Evolutionary conservation across 2,888 invertebrate species (phyloP).

Genomic region (Calephelis perditalis): DNA sequence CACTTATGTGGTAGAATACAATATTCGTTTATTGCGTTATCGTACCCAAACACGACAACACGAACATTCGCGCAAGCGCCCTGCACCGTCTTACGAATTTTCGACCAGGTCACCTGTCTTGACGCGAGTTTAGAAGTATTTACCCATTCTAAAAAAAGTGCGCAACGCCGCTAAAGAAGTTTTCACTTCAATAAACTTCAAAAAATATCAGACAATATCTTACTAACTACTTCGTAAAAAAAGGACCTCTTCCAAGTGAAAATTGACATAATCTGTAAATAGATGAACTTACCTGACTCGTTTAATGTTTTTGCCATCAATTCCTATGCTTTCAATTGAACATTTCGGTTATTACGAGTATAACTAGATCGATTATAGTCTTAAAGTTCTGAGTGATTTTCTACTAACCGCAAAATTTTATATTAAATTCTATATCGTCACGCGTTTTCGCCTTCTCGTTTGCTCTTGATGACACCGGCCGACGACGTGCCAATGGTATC

Average conservation of each 20-base stretch:
- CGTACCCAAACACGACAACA: no score
- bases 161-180: no score
- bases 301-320: conserved; percentile 12
- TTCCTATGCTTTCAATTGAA: conserved; percentile 17
- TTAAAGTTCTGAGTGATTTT: no score
- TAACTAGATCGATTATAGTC: no score
- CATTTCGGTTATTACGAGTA: conserved; percentile 17
- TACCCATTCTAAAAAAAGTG: no score
- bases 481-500: conserved; percentile 3
- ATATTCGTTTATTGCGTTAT: no score
- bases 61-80: no score
- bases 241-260: conserved; percentile 28
- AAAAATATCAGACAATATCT: conserved; percentile 29
- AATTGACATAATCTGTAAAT: conserved; percentile 22
- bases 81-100: no score
- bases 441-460: conserved; percentile 12
- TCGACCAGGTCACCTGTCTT: no score
- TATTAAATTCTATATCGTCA: conserved; percentile 18
- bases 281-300: conserved; percentile 6
- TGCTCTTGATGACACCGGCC: background rate
- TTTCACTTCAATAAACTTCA: conserved; percentile 26
- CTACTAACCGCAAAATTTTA: no score
- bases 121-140: no score
- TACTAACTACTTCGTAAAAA: conserved; percentile 26
- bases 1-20: no score